Evolutionary conservation across 2,797 vertebrate species (phyloP).

Genomic region (Leptodactylus fallax): DNA sequence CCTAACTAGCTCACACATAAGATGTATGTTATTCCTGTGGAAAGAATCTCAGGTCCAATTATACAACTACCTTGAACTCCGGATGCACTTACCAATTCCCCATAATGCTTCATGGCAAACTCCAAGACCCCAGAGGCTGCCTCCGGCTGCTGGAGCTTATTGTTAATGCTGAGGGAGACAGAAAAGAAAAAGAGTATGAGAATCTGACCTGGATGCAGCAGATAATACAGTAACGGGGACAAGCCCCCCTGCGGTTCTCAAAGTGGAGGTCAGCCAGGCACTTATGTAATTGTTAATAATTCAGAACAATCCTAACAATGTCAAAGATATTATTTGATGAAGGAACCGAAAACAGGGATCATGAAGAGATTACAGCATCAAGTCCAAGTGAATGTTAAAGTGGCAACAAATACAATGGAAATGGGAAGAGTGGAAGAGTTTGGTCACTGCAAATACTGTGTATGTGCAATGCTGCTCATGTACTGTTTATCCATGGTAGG

Average conservation of each 20-base stretch:
- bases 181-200: constrained; percentile 55
- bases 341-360: no score
- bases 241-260: not conserved
- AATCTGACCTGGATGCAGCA: not conserved
- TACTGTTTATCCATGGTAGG: no score
- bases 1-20: not conserved
- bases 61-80: not conserved
- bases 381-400: not conserved
- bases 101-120: constrained; percentile 98
- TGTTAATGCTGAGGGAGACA: constrained; percentile 91
- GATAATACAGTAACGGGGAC: not conserved
- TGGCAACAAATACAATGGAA: not conserved
- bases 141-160: constrained; percentile 98
- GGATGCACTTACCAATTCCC: constrained; percentile 89
- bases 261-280: not conserved
- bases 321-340: not conserved
- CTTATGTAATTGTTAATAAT: constrained; percentile 30
- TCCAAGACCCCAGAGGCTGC: constrained; percentile 96
- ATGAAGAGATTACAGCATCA: not conserved
- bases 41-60: not conserved
- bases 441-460: not conserved
- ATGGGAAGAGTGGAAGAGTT: not conserved
- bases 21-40: not conserved
- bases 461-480: no score
- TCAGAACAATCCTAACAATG: constrained; percentile 25